Evolutionary conservation across 2,888 invertebrate species (phyloP).

Genomic region (Thera obeliscata): DNA sequence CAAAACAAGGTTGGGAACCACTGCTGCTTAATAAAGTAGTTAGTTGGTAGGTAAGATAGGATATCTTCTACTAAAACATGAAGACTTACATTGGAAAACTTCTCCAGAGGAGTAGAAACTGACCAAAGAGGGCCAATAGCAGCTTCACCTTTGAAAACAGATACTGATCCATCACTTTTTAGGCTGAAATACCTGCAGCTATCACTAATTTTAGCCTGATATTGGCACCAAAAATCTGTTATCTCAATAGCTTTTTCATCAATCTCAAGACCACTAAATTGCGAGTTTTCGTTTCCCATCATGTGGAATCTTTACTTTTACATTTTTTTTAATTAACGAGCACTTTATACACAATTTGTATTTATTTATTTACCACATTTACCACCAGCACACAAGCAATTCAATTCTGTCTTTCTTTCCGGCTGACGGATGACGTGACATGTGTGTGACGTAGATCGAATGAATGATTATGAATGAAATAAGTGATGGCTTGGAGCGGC

Average conservation of each 20-base stretch:
- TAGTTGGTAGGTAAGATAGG: too few relatives aligned
- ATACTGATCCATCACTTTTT: slow-evolving; percentile 85
- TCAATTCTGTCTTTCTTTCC: too few relatives aligned
- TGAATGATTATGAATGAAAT: too few relatives aligned
- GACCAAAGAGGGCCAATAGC: slow-evolving; percentile 87
- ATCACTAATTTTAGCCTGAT: slow-evolving; percentile 85
- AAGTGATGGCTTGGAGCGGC: too few relatives aligned
- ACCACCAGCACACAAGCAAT: too few relatives aligned
- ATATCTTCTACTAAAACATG: too few relatives aligned
- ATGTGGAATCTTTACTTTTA: slow-evolving; percentile 41
- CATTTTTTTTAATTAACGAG: slow-evolving; percentile 7
- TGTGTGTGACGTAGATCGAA: too few relatives aligned
- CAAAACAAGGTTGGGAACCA: too few relatives aligned
- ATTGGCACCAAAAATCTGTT: slow-evolving; percentile 91
- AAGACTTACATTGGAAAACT: slow-evolving; percentile 88
- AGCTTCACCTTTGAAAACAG: slow-evolving; percentile 90
- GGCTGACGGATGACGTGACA: too few relatives aligned
- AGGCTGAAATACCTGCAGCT: slow-evolving; percentile 81
- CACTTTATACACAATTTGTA: background rate
- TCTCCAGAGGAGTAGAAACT: slow-evolving; percentile 88
- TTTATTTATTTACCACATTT: background rate
- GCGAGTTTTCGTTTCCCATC: slow-evolving; percentile 93
- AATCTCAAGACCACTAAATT: slow-evolving; percentile 88
- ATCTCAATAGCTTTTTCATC: slow-evolving; percentile 90
- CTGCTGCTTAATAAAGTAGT: too few relatives aligned